Conservation (phyloP, 2,888 invertebrate genomes). For the Caprella mutica region DNA sequence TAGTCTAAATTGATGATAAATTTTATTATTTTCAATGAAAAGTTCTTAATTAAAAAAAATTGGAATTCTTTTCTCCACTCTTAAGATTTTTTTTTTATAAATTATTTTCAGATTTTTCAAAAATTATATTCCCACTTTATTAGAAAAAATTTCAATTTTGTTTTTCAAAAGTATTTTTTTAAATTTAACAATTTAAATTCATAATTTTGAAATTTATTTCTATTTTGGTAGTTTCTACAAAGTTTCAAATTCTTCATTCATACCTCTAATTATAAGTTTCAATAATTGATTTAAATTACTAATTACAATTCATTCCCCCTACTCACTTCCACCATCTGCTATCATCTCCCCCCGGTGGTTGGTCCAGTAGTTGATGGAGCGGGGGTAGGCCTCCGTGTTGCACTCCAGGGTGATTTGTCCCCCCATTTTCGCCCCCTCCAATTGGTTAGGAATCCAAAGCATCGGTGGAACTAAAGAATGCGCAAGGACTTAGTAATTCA, state of each 20-base stretch:
- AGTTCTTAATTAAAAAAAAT: neutral
- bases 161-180: neutral
- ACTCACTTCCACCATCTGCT: slow-evolving; percentile 66
- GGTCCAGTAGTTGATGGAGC: slow-evolving; percentile 81
- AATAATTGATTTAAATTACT: too few species aligned
- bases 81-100: neutral
- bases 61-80: neutral
- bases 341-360: slow-evolving; percentile 64
- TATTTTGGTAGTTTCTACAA: neutral
- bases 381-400: slow-evolving; percentile 78
- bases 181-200: neutral
- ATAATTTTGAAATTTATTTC: neutral
- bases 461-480: slow-evolving; percentile 69
- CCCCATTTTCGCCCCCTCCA: slow-evolving; percentile 77
- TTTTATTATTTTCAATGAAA: slow-evolving; percentile 5
- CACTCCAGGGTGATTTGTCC: slow-evolving; percentile 66
- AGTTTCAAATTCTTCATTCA: neutral
- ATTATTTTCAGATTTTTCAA: neutral
- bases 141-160: neutral
- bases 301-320: too few species aligned
- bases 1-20: slow-evolving; percentile 10
- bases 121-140: neutral
- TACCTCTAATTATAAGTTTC: neutral
- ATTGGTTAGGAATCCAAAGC: slow-evolving; percentile 84
- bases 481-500: too few species aligned